Conservation (phyloP, 2,797 vertebrate genomes). For the Typhlichthys subterraneus region DNA sequence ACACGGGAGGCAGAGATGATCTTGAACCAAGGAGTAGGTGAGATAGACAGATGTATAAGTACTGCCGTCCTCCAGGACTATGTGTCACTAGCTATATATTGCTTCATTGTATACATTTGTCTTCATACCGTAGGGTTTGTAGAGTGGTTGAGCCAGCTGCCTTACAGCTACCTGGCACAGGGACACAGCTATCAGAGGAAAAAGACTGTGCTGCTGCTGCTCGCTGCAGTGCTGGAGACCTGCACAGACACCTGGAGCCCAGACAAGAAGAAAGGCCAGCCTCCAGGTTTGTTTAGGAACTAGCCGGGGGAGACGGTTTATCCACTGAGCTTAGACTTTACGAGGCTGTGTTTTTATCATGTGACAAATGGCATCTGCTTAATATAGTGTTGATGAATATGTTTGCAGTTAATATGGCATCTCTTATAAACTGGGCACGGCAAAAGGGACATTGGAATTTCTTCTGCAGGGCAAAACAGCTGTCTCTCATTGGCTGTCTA, state of each 20-base stretch:
- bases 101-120: background rate
- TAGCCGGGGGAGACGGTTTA: background rate
- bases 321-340: background rate
- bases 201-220: conserved; percentile 82
- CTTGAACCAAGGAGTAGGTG: conserved; percentile 81
- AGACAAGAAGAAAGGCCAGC: conserved; percentile 87
- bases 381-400: background rate
- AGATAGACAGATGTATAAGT: conserved; percentile 55
- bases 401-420: conserved; percentile 79
- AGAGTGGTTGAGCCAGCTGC: conserved; percentile 85
- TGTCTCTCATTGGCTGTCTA: conserved; percentile 84
- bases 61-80: background rate
- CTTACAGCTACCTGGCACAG: conserved; percentile 72
- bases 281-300: conserved; percentile 78
- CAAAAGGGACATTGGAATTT: conserved; percentile 84
- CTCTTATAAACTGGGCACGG: conserved; percentile 75
- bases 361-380: background rate
- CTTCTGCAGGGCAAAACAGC: conserved; percentile 76
- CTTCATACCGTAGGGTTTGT: conserved; percentile 74
- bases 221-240: conserved; percentile 83
- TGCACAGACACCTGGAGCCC: conserved; percentile 91
- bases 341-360: background rate
- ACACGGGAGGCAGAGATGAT: conserved; percentile 22
- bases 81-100: background rate
- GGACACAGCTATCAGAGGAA: conserved; percentile 88